These are phyloP conservation scores for Baryphthengus martii DNA, from an alignment of 2,113 vertebrate species.

Conservation along the genomic window DNA sequence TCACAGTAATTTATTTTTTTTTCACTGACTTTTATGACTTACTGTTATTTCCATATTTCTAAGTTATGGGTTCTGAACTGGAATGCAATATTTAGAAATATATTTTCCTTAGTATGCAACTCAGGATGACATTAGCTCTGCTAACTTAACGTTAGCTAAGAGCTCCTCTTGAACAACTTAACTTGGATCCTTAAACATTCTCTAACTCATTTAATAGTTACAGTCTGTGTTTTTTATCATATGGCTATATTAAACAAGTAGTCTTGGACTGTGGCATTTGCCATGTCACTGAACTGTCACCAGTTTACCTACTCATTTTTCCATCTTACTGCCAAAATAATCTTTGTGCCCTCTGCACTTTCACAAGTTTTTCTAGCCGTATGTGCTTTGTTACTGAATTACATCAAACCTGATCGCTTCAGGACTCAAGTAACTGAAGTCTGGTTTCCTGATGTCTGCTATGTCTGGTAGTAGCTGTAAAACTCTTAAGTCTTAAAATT, in stretches of 20 bases:
- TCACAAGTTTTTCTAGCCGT: neutral
- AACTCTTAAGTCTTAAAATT: neutral
- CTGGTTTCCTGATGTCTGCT: neutral
- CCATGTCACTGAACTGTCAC: neutral
- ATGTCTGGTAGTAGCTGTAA: neutral
- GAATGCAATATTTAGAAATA: neutral
- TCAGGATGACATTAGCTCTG: neutral
- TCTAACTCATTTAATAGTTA: neutral
- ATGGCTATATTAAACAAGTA: neutral
- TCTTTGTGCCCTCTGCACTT: neutral
- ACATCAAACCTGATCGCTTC: neutral
- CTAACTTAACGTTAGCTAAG: neutral
- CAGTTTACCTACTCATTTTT: neutral
- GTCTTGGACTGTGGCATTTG: neutral
- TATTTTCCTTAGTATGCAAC: neutral
- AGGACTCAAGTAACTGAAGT: neutral
- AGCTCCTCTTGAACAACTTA: neutral
- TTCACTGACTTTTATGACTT: neutral
- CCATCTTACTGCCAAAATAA: neutral
- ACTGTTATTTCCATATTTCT: neutral
- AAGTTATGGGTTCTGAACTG: neutral
- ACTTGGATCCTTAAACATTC: neutral
- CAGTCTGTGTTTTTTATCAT: neutral
- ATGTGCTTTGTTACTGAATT: fast-evolving
- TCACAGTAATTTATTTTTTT: neutral